Evolutionary conservation across 2,797 vertebrate species (phyloP).

Genomic region (Coendou prehensilis): DNA sequence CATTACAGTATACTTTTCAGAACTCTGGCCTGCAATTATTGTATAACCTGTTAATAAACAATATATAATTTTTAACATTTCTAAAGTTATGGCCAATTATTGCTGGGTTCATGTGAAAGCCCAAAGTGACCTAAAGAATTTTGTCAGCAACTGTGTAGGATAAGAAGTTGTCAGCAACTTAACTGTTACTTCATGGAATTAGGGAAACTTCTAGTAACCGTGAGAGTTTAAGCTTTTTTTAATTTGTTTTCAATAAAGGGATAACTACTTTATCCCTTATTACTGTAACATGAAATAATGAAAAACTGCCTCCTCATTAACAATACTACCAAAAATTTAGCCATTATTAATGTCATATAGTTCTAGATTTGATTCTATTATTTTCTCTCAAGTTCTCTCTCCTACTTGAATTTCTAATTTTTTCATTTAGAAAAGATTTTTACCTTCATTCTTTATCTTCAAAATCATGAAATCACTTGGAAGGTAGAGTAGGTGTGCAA

Average conservation of each 20-base stretch:
- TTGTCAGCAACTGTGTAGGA: background rate
- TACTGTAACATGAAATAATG: background rate
- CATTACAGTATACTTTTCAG: background rate
- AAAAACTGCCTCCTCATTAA: conserved; percentile 54
- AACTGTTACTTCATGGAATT: background rate
- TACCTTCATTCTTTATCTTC: conserved; percentile 54
- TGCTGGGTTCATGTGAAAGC: background rate
- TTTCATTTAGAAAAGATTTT: conserved; percentile 37
- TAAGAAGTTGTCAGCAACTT: conserved; percentile 37
- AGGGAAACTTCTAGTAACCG: background rate
- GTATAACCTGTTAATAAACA: background rate
- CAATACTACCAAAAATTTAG: conserved; percentile 23
- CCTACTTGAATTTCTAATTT: background rate
- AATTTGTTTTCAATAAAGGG: conserved; percentile 47
- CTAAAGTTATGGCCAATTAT: background rate
- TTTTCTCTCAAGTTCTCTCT: conserved; percentile 57
- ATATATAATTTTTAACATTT: background rate
- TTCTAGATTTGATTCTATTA: conserved; percentile 26
- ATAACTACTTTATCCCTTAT: background rate
- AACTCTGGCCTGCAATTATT: background rate
- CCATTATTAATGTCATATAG: background rate
- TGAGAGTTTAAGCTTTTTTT: conserved; percentile 3
- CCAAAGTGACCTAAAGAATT: background rate
- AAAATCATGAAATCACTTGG: conserved; percentile 65
- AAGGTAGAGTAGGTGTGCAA: conserved; percentile 41